Percentiles rank a stretch among this genome's conserved stretches.
These are phyloP conservation scores for Neoaliturus tenellus DNA, from an alignment of 2,888 invertebrate species.

Conservation along the genomic window DNA sequence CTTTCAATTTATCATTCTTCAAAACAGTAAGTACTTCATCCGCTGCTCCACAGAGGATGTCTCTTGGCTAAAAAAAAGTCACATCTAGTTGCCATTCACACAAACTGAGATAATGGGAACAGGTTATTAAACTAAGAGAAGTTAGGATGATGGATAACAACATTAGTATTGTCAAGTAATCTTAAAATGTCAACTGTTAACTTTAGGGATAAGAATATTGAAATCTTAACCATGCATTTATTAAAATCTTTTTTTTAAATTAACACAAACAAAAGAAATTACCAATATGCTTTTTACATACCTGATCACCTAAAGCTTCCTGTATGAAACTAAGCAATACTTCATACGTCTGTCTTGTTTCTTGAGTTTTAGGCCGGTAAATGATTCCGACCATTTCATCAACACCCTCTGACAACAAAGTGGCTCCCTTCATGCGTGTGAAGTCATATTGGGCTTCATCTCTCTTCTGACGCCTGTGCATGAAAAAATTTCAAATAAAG, in stretches of 20 bases:
- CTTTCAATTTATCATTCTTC: slow-evolving; percentile 96
- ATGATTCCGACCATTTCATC: slow-evolving; percentile 97
- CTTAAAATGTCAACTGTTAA: too few species aligned
- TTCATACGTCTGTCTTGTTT: slow-evolving; percentile 98
- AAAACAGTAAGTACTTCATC: slow-evolving; percentile 90
- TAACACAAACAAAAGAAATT: too few species aligned
- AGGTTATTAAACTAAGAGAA: too few species aligned
- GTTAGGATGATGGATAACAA: too few species aligned
- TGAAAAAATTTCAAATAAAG: too few species aligned
- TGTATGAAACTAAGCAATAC: slow-evolving; percentile 97
- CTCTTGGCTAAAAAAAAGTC: slow-evolving; percentile 91
- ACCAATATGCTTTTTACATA: too few species aligned
- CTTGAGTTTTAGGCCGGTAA: slow-evolving; percentile 97
- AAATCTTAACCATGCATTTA: too few species aligned
- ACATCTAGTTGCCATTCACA: too few species aligned
- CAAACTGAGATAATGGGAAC: too few species aligned
- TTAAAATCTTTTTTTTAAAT: too few species aligned
- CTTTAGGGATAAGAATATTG: too few species aligned
- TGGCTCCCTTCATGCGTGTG: slow-evolving; percentile 91
- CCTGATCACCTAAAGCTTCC: slow-evolving; percentile 94
- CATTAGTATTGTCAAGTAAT: too few species aligned
- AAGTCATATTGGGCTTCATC: slow-evolving; percentile 96
- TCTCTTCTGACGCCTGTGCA: slow-evolving; percentile 88
- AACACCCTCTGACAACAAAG: slow-evolving; percentile 89
- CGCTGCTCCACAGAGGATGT: slow-evolving; percentile 98